These are phyloP conservation scores for Metridium senile DNA, from an alignment of 92 coral and sea anemone genomes.

Conservation along the genomic window DNA sequence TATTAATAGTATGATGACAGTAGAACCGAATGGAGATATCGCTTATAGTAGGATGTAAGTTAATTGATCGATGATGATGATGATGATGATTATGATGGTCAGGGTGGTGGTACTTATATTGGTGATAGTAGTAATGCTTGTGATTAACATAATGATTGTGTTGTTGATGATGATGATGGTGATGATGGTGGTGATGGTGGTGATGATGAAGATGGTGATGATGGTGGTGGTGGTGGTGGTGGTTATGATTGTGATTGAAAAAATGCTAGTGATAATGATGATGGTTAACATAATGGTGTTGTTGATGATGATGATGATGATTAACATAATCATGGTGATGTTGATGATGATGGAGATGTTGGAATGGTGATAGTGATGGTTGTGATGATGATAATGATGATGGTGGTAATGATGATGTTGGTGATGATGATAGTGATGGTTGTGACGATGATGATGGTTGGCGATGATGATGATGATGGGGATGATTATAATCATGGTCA, in stretches of 20 bases:
- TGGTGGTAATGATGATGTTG: too few species aligned
- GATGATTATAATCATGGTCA: neutral
- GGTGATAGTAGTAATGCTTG: neutral
- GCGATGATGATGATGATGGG: neutral
- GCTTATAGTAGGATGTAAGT: conserved; percentile 62
- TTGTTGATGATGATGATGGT: neutral
- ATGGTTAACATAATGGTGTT: too few species aligned
- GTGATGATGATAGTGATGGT: too few species aligned
- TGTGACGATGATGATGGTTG: too few species aligned
- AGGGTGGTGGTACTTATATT: neutral
- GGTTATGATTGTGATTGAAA: neutral
- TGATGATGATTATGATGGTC: neutral
- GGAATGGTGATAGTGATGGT: too few species aligned
- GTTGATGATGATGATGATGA: too few species aligned
- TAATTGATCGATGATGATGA: neutral
- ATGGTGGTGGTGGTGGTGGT: neutral
- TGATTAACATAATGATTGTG: neutral
- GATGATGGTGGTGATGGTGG: neutral
- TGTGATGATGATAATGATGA: neutral
- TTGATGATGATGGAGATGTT: neutral
- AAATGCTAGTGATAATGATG: neutral
- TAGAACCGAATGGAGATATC: conserved; percentile 44
- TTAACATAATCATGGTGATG: too few species aligned
- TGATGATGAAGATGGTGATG: neutral
- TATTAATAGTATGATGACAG: conserved; percentile 50